Base-by-base conservation (phyloP, 1,140 invertebrate species). In the Tetramorium simillimum region DNA sequence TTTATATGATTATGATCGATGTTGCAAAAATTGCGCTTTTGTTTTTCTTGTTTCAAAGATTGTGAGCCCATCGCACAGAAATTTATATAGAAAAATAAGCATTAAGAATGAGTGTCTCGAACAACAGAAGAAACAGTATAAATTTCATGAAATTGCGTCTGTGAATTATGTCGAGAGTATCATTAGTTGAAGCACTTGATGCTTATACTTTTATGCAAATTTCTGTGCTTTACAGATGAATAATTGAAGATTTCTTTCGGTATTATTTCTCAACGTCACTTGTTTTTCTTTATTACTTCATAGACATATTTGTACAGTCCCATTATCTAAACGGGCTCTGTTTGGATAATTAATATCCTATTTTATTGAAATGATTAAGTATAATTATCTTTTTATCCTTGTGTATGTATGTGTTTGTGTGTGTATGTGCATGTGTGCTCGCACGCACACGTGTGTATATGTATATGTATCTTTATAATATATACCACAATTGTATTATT, bases 401-500 rank as follows among this genome's bases (percentile, higher is more conserved):
- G 62, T 63, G 58, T 24, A 37, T 69, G 65, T 69, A 5, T 16
- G 69, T 69, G 76, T 49, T 56, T 60, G 24, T n/a, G 21, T 14
- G 46, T 46, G 46, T 49, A 21, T 18, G 0, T 70, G 43, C 18
- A 33, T 33, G 46, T 28, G 53, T 33, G 53, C 24, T n/a, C 6
- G 56, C 21, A 46, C 40, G 67, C 12, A 12, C 24, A 37, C 53
- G 18, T n/a, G 14, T 56, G 21, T n/a, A 12, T 49, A 56, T 67
- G 21, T 69, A 24, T 67, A 40, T 78, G 21, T 75, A 40, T 82
- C 51, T 86, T 86, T 78, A 80, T 85, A 72, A 84, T 90, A 93
- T 93, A 93, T 93, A 93, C 92, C 91, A 93, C 91, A 93, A 92
- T 92, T 90, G 86, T 94, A 92, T 94, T 93, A 91, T 70, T 72